Base-by-base conservation (phyloP, 1,140 invertebrate genomes). In the Leucophenga varia region DNA sequence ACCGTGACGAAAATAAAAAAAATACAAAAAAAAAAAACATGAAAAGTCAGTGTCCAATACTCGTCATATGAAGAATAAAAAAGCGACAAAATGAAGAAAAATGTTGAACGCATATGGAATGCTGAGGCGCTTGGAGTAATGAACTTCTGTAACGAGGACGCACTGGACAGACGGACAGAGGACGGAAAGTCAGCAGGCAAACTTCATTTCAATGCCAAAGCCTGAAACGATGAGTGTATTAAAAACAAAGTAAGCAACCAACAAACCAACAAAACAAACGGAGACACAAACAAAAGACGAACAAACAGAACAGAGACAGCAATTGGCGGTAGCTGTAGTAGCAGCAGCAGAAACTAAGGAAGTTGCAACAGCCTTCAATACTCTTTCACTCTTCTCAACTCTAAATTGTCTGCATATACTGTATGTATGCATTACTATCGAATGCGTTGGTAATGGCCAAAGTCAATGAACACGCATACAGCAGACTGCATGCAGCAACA, bases 191-290 rank as follows among this genome's bases (percentile, higher is more conserved):
- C n/a, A n/a, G n/a, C n/a, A n/a, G n/a, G n/a, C n/a, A n/a, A n/a
- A n/a, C n/a, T n/a, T n/a, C n/a, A n/a, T n/a, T n/a, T n/a, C n/a
- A n/a, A n/a, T n/a, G n/a, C n/a, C n/a, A n/a, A n/a, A n/a, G n/a
- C n/a, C n/a, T n/a, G n/a, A n/a, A n/a, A n/a, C n/a, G 47, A 55
- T 47, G 64, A 67, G 63, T 67, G 63, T 67, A 67, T 67, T 67
- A 67, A 67, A 67, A 67, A 67, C 63, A 65, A 63, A 65, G 63
- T 65, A 56, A n/a, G 57, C 64, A 67, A 42, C 55, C 52, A 22
- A 25, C 13, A 21, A 16, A 25, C 36, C 20, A 18, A 25, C 20
- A 18, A 25, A 25, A 10, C 22, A 25, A 25, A 25, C 10, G 10
- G 5, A 25, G 22, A 25, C 22, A 25, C 22, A 25, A 5, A 25